Percentiles rank a stretch among this genome's conserved stretches.
Evolutionary conservation across 2,797 vertebrate genomes (phyloP).

Genomic region (Aphelocoma californica): DNA sequence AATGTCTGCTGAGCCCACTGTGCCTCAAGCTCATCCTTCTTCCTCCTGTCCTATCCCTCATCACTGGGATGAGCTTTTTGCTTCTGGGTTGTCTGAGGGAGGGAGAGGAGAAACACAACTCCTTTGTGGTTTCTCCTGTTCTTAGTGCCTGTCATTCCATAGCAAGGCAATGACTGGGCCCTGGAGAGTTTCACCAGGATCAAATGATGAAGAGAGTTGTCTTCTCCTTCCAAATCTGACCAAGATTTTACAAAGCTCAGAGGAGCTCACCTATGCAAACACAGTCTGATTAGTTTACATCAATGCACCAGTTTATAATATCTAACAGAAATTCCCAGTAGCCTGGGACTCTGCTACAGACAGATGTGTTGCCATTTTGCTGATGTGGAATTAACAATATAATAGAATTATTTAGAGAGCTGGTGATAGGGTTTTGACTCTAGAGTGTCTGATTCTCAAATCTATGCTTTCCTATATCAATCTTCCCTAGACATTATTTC

Average conservation of each 20-base stretch:
- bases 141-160: neutral
- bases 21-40: neutral
- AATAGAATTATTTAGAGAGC: slow-evolving; percentile 1
- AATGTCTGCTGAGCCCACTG: neutral
- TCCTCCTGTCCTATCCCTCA: neutral
- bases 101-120: neutral
- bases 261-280: neutral
- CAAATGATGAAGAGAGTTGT: neutral
- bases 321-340: neutral
- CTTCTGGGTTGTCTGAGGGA: neutral
- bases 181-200: neutral
- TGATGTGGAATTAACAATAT: neutral
- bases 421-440: slow-evolving; percentile 1
- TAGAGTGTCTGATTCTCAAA: neutral
- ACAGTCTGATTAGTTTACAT: neutral
- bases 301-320: neutral
- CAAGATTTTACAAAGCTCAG: neutral
- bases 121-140: neutral
- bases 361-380: neutral
- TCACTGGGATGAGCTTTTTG: neutral
- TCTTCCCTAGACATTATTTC: slow-evolving; percentile 5
- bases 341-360: neutral
- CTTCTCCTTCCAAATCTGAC: neutral
- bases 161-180: accelerated
- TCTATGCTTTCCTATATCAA: neutral